phyloP scores from a whole-genome alignment of 1,140 invertebrate species.

The Rhyacophila brunnea region DNA sequence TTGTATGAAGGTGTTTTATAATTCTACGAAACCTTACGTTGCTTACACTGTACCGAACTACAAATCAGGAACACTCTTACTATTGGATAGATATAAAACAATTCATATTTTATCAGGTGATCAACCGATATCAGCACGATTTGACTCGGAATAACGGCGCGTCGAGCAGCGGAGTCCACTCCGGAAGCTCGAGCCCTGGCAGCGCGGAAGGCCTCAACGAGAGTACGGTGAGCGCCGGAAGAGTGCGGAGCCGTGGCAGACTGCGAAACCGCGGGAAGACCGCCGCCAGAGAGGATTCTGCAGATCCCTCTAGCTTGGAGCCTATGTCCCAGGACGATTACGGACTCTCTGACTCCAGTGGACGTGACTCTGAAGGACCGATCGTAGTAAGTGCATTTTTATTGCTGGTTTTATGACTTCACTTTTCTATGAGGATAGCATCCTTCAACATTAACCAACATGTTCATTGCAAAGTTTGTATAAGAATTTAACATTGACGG shows the following conservation, averaged over 20 bases:
- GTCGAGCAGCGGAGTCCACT: conserved; percentile 53
- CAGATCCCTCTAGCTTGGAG: conserved; percentile 39
- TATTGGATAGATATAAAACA: no score
- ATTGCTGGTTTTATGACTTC: no score
- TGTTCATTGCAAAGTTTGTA: no score
- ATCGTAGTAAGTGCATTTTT: conserved; percentile 7
- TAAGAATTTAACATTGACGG: no score
- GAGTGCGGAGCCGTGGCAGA: conserved; percentile 41
- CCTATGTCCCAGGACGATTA: conserved; percentile 46
- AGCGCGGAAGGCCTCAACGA: conserved; percentile 37
- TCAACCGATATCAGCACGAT: conserved; percentile 51
- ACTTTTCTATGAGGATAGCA: no score
- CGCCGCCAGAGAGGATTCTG: conserved; percentile 9
- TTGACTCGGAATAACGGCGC: conserved; percentile 40
- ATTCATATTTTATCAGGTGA: conserved; percentile 45
- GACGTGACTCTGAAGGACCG: conserved; percentile 14
- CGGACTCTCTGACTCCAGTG: conserved; percentile 39
- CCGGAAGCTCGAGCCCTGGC: conserved; percentile 50
- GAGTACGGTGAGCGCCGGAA: conserved; percentile 41
- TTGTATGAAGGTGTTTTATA: no score
- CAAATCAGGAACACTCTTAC: no score
- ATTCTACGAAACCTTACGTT: no score
- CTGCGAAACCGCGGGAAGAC: conserved; percentile 40
- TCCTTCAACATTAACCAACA: no score
- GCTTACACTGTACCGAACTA: no score